Conservation (phyloP, 2,888 invertebrate genomes). For the Acanthosepion lycidas region DNA sequence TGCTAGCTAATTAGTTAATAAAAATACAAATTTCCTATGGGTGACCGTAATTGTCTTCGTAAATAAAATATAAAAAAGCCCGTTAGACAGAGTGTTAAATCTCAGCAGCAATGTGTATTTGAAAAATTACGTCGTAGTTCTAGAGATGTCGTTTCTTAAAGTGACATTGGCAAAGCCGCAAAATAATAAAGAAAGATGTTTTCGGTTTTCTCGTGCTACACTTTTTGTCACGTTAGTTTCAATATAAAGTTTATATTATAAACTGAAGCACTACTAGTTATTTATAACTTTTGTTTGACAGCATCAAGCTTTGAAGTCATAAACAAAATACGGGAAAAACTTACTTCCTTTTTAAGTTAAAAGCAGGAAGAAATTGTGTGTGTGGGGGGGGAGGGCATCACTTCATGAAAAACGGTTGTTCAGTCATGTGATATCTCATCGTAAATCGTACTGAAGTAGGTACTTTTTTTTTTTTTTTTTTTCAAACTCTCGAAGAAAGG, state of each 20-base stretch:
- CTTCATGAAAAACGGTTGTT: not conserved
- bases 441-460: not conserved
- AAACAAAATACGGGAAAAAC: not conserved
- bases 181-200: not conserved
- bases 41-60: no score
- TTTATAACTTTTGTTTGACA: not conserved
- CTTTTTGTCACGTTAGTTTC: not conserved
- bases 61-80: not conserved
- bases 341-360: not conserved
- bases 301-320: not conserved
- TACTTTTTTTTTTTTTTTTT: no score
- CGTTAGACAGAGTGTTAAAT: not conserved
- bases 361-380: no score
- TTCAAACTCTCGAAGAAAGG: no score
- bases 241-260: no score
- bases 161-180: not conserved
- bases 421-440: not conserved
- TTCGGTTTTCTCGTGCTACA: no score
- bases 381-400: no score
- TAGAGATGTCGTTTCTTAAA: not conserved
- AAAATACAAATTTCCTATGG: no score
- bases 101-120: not conserved
- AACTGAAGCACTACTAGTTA: not conserved
- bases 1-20: no score
- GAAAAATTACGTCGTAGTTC: not conserved